Evolutionary conservation across 2,797 vertebrate genomes (phyloP).

Genomic region (Diceros bicornis): DNA sequence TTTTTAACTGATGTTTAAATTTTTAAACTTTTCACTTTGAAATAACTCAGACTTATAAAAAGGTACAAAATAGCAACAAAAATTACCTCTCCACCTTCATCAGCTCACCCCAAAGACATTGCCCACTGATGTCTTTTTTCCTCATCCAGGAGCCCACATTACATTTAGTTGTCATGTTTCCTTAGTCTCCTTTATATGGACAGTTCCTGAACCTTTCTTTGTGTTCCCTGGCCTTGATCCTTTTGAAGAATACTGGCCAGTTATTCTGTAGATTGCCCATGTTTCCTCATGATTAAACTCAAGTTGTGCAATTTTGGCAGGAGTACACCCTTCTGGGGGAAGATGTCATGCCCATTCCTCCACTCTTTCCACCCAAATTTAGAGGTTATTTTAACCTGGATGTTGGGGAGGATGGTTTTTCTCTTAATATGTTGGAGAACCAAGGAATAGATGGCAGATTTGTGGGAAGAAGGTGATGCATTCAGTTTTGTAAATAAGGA

Average conservation of each 20-base stretch:
- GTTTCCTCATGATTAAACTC: background rate
- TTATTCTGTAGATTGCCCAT: background rate
- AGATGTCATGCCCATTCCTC: background rate
- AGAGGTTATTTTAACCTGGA: background rate
- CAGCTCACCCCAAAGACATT: background rate
- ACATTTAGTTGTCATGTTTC: background rate
- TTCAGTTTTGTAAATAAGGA: background rate
- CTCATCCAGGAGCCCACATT: background rate
- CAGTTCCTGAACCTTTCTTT: background rate
- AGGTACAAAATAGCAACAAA: background rate
- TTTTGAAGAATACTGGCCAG: background rate
- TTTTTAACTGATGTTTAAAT: background rate
- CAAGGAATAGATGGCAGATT: background rate
- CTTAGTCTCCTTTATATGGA: background rate
- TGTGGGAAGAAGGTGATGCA: background rate
- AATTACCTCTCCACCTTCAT: background rate
- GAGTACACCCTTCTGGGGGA: background rate
- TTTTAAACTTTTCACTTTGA: slow-evolving; percentile 4
- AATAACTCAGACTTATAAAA: background rate
- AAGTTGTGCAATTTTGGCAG: background rate
- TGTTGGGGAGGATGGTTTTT: background rate
- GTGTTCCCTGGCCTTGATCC: background rate
- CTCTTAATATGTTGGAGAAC: background rate
- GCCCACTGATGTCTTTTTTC: background rate
- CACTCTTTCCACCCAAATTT: background rate